Evolutionary conservation across 1,140 invertebrate genomes (phyloP).

Genomic region (Drosophila obscura): DNA sequence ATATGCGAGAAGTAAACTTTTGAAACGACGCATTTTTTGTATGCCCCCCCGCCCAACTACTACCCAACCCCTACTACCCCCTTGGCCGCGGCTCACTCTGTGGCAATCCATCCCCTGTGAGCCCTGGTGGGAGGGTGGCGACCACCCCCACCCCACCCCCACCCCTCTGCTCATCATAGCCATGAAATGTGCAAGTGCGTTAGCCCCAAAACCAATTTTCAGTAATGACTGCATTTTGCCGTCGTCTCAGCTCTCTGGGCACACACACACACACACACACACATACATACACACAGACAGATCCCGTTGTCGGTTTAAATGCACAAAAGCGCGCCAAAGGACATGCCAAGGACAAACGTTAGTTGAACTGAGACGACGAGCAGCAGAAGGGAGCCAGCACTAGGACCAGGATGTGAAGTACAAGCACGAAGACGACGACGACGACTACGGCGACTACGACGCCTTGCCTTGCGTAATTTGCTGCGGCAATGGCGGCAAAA

Average conservation of each 20-base stretch:
- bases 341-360: conserved; percentile 82
- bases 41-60: no score
- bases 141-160: background rate
- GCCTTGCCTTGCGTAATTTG: conserved; percentile 73
- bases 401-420: conserved; percentile 7
- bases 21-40: conserved; percentile 76
- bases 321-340: conserved; percentile 80
- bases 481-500: conserved; percentile 79
- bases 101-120: no score
- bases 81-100: background rate
- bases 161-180: conserved; percentile 61
- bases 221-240: conserved; percentile 82
- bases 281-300: no score
- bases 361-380: conserved; percentile 60
- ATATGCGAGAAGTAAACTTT: conserved; percentile 81
- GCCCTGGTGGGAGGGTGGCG: no score
- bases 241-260: conserved; percentile 48
- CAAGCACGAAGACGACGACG: background rate
- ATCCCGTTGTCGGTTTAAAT: conserved; percentile 65
- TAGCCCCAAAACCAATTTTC: conserved; percentile 82
- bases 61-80: conserved; percentile 23
- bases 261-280: no score
- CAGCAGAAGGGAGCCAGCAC: background rate
- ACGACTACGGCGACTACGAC: conserved; percentile 9
- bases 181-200: conserved; percentile 81